A percentile compares a stretch with the other conserved stretches of the same genome.
These are phyloP conservation scores for Ophthalmolycus amberensis DNA, from an alignment of 2,113 vertebrate species.

Conservation along the genomic window DNA sequence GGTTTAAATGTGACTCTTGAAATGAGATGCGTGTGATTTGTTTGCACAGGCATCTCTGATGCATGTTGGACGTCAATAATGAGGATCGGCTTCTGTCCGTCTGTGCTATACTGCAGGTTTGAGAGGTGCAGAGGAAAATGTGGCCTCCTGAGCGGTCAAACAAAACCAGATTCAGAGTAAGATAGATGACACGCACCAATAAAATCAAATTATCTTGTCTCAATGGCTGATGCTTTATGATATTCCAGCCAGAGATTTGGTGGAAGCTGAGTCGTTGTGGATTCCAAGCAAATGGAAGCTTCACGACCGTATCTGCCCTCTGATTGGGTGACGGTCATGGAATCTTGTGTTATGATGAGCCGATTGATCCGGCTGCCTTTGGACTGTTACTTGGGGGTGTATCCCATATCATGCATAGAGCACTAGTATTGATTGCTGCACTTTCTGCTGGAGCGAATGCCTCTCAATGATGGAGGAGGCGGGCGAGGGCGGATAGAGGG, in stretches of 20 bases:
- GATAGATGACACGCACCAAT: constrained; percentile 29
- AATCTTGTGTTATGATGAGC: constrained; percentile 57
- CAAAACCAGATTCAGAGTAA: background rate
- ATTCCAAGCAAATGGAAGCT: constrained; percentile 50
- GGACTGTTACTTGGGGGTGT: constrained; percentile 69
- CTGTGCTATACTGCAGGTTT: background rate
- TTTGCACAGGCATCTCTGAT: background rate
- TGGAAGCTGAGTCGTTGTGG: constrained; percentile 29
- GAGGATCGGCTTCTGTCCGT: background rate
- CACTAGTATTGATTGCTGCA: constrained; percentile 62
- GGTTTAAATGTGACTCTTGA: background rate
- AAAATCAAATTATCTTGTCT: constrained; percentile 38
- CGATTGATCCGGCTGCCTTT: constrained; percentile 65
- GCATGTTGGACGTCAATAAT: background rate
- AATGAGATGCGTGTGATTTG: too few species aligned
- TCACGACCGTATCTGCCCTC: constrained; percentile 1
- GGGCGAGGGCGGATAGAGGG: constrained; percentile 46
- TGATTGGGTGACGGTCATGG: constrained; percentile 28
- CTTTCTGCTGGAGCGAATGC: constrained; percentile 47
- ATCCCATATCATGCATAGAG: constrained; percentile 73
- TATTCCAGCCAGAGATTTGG: constrained; percentile 30
- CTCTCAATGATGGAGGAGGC: constrained; percentile 61
- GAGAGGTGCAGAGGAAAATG: background rate
- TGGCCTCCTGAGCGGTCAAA: background rate
- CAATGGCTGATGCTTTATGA: constrained; percentile 30